Base-by-base conservation (phyloP, 1,140 invertebrate species). In the Nixonia krombeini region DNA sequence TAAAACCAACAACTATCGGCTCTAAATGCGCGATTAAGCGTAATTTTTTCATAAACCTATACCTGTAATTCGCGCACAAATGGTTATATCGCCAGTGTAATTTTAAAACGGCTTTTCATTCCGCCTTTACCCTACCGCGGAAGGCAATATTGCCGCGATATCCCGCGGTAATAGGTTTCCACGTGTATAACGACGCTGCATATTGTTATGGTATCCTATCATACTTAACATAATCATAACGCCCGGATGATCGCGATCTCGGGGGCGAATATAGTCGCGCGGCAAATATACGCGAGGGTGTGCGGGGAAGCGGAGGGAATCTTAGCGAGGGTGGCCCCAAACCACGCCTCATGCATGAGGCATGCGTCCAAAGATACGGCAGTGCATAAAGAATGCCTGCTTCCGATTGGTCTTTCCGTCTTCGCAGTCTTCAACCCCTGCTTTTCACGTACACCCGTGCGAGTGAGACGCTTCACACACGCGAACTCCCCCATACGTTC, bases 371-470 rank as follows among this genome's bases (percentile, higher is more conserved):
- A 80, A 74, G 77, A 74, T 78, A 73, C 70, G 70, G 59, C 51
- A 67, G 49, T 66, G 79, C 73, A 79, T 81, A 80, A 82, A 80
- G 75, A 81, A 82, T 75, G 75, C 80, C 72, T 73, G 80, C 79
- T 83, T 82, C 81, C 82, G 82, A 84, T 84, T 84, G 82, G 82
- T 82, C 79, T 82, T 59, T 72, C 61, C 66, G 72, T 74, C 72
- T 63, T 65, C 49, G 44, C 58, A 46, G 62, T 57, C 71, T 70
- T 70, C 67, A 70, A 66, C 67, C 71, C 67, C 67, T 56, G 49
- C 42, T 56, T 61, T 37, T 49, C 58, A 47, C 47, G 59, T 67
- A 67, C 52, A 57, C 56, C 50, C 52, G 64, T 64, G 58, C 64
- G 58, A 67, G 69, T 58, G 58, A 25, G 5, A 42, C 52, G 56